These are phyloP conservation scores for Catostomus latipinnis DNA, from an alignment of 2,797 vertebrate genomes.

Conservation along the genomic window DNA sequence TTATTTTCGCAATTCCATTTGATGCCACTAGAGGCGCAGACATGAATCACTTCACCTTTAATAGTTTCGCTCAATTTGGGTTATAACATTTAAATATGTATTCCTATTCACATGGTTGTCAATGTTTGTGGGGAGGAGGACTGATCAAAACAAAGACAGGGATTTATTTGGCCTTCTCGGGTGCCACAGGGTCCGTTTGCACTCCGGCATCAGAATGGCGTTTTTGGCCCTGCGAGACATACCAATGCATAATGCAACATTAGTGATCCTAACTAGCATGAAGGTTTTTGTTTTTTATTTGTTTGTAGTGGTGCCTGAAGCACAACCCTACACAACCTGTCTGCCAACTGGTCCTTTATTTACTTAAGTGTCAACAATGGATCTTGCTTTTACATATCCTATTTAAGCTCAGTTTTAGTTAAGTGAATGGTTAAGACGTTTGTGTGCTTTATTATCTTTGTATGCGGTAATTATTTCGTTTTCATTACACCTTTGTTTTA, in stretches of 20 bases:
- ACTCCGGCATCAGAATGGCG: conserved; percentile 89
- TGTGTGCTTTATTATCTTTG: not conserved
- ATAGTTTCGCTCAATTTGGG: not conserved
- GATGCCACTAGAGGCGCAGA: no score
- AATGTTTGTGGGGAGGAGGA: conserved; percentile 27
- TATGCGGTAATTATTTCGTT: not conserved
- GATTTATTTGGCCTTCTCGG: conserved; percentile 90
- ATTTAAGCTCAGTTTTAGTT: conserved; percentile 10
- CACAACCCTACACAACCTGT: conserved; percentile 53
- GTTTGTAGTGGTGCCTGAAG: conserved; percentile 36
- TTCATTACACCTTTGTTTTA: not conserved
- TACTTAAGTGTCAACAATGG: conserved; percentile 16
- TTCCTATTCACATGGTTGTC: conserved; percentile 33
- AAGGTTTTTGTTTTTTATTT: conserved; percentile 5
- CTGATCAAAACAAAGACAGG: conserved; percentile 2
- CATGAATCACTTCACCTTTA: no score
- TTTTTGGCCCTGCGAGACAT: conserved; percentile 84
- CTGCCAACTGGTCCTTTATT: conserved; percentile 41
- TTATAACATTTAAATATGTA: conserved; percentile 30
- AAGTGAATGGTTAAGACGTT: not conserved
- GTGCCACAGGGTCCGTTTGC: conserved; percentile 88
- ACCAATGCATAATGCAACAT: conserved; percentile 35
- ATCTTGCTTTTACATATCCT: conserved; percentile 48
- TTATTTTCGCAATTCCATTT: no score
- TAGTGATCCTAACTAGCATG: conserved; percentile 12